Percentiles rank a stretch among this genome's conserved stretches.
Evolutionary conservation across 2,113 vertebrate species (phyloP).

Genomic region (Alethe diademata): DNA sequence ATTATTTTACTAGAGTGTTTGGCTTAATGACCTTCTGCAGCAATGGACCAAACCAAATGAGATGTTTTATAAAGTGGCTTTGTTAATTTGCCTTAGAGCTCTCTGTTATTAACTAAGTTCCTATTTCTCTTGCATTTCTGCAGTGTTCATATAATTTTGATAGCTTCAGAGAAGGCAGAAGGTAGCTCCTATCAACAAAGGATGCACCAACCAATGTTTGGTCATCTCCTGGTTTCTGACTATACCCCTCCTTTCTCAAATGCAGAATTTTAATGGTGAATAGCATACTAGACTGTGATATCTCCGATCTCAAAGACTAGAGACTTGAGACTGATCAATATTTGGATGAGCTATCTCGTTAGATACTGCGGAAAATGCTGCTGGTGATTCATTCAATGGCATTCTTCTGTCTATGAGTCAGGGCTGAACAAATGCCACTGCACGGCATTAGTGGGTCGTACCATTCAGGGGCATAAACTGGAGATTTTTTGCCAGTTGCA

Average conservation of each 20-base stretch:
- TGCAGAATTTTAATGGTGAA: neutral
- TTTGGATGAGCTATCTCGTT: conserved; percentile 36
- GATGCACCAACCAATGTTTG: neutral
- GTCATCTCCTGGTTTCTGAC: neutral
- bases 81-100: conserved; percentile 11
- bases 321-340: neutral
- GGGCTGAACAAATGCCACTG: conserved; percentile 53
- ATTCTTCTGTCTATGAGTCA: conserved; percentile 49
- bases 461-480: neutral
- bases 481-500: neutral
- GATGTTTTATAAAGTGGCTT: neutral
- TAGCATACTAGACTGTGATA: neutral
- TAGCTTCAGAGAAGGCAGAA: neutral
- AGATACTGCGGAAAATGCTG: conserved; percentile 35
- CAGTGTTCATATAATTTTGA: neutral
- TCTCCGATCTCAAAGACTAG: neutral
- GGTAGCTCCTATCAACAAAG: neutral
- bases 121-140: neutral
- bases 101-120: neutral
- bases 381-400: conserved; percentile 49
- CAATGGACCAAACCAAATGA: neutral
- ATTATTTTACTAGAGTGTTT: neutral
- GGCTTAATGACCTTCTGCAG: conserved; percentile 13
- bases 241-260: neutral
- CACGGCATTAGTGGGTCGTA: neutral